These are phyloP conservation scores for Verasper variegatus DNA, from an alignment of 2,113 vertebrate species.

Conservation along the genomic window DNA sequence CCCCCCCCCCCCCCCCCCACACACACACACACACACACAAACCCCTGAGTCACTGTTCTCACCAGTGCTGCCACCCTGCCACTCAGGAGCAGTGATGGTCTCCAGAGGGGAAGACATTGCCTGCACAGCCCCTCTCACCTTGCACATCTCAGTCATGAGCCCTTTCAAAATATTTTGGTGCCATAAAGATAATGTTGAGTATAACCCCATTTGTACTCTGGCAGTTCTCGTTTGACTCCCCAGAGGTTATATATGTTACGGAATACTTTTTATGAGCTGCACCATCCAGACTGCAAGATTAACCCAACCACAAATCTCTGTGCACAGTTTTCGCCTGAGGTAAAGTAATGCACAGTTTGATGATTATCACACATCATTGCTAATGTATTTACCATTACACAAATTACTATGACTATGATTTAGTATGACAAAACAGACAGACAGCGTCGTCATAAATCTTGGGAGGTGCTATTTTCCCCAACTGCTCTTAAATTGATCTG, in stretches of 20 bases:
- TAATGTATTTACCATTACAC: background rate
- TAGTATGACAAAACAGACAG: background rate
- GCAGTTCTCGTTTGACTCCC: background rate
- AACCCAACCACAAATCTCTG: background rate
- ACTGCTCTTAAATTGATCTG: background rate
- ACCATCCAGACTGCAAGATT: background rate
- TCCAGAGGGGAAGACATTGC: too few relatives aligned
- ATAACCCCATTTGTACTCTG: background rate
- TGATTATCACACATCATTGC: background rate
- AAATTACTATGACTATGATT: background rate
- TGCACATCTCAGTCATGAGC: background rate
- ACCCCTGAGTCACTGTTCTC: background rate
- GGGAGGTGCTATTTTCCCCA: background rate
- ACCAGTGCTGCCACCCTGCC: background rate
- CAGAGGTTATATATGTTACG: background rate
- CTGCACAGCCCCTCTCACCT: background rate
- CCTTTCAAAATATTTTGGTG: background rate
- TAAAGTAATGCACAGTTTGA: background rate
- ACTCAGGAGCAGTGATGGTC: background rate
- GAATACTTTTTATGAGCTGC: conserved; percentile 1
- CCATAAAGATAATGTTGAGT: background rate
- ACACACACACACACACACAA: too few relatives aligned
- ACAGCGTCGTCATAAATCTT: background rate
- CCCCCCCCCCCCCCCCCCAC: too few relatives aligned
- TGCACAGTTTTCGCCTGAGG: background rate